phyloP scores from a whole-genome alignment of 2,888 invertebrate species.

The Gnatocerus cornutus region DNA sequence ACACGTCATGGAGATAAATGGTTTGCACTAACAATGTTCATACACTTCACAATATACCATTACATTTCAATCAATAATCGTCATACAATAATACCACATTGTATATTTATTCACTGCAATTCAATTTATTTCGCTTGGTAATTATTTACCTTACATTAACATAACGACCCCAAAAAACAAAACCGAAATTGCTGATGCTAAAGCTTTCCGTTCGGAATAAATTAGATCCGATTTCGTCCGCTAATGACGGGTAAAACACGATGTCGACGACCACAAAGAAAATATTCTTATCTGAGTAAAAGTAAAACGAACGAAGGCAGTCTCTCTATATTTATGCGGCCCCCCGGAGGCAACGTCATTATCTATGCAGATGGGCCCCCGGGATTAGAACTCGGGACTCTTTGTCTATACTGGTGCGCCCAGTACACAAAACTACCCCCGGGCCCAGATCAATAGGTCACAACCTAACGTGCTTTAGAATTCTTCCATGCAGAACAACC shows the following conservation, averaged over 20 bases:
- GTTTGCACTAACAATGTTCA: conserved; percentile 24
- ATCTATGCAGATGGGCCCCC: conserved; percentile 70
- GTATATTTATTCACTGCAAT: conserved; percentile 10
- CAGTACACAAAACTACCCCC: conserved; percentile 56
- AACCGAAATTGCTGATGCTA: neutral
- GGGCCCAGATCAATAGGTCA: conserved; percentile 65
- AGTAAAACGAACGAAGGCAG: conserved; percentile 49
- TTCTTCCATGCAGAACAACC: conserved; percentile 60
- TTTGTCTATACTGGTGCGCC: conserved; percentile 64
- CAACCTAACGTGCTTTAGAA: conserved; percentile 61
- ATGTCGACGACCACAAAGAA: conserved; percentile 39
- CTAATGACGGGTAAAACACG: conserved; percentile 17
- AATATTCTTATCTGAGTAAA: conserved; percentile 49
- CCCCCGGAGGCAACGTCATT: conserved; percentile 64
- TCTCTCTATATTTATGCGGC: conserved; percentile 58
- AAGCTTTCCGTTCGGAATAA: conserved; percentile 6
- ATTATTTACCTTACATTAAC: conserved; percentile 22
- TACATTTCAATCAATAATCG: conserved; percentile 45
- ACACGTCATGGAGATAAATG: conserved; percentile 44
- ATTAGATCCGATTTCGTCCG: conserved; percentile 20
- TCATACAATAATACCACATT: conserved; percentile 15
- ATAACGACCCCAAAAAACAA: conserved; percentile 1
- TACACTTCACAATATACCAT: conserved; percentile 25
- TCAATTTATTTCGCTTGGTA: conserved; percentile 15
- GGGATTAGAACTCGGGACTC: conserved; percentile 66